These are phyloP conservation scores for Noctua fimbriata DNA, from an alignment of 2,888 invertebrate genomes.

Conservation along the genomic window DNA sequence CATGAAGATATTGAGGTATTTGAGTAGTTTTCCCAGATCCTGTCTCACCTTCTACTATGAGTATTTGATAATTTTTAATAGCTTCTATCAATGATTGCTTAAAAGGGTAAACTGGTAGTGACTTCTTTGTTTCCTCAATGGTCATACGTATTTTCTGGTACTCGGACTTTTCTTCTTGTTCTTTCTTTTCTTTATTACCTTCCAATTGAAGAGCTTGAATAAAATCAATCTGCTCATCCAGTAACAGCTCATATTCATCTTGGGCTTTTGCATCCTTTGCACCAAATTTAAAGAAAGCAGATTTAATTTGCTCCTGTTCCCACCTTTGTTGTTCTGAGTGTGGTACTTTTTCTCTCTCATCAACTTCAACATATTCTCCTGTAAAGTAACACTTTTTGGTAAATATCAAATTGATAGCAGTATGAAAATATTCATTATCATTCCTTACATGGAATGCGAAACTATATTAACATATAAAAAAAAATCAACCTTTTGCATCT, in stretches of 20 bases:
- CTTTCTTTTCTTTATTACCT: constrained; percentile 91
- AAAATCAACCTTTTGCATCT: constrained; percentile 90
- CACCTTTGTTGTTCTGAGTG: constrained; percentile 97
- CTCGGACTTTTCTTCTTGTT: constrained; percentile 92
- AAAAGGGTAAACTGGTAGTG: constrained; percentile 98
- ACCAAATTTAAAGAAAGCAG: constrained; percentile 97
- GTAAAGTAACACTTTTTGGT: constrained; percentile 61
- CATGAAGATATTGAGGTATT: constrained; percentile 99
- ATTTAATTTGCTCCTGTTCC: constrained; percentile 99
- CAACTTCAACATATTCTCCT: constrained; percentile 95
- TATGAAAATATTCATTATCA: no score
- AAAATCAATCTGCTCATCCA: constrained; percentile 99
- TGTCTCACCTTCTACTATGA: constrained; percentile 99
- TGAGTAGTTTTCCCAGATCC: constrained; percentile 99
- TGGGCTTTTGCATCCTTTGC: constrained; percentile 95
- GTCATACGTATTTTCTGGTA: constrained; percentile 92
- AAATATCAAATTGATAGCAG: background rate
- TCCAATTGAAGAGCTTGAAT: constrained; percentile 96
- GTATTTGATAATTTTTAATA: constrained; percentile 96
- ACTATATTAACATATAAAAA: background rate
- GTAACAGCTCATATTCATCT: constrained; percentile 97
- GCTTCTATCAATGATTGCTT: constrained; percentile 96
- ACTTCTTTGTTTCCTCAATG: constrained; percentile 97
- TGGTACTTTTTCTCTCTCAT: constrained; percentile 95
- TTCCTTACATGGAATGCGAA: background rate